Percentiles rank a stretch among this genome's conserved stretches.
These are phyloP conservation scores for Drosophila subquinaria DNA, from an alignment of 2,888 invertebrate species.

Conservation along the genomic window DNA sequence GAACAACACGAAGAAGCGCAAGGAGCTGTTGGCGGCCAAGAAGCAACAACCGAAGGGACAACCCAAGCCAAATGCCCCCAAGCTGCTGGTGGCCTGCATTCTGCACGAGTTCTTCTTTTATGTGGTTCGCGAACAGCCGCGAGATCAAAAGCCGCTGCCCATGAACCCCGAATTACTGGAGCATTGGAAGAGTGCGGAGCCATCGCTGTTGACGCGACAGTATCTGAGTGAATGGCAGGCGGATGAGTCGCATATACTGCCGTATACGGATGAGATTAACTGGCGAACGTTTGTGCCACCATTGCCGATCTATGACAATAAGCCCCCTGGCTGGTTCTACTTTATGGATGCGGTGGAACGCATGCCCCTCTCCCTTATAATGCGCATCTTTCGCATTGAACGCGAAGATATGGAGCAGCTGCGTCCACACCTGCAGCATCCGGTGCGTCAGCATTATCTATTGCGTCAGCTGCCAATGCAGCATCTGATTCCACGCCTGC, in stretches of 20 bases:
- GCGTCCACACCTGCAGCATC: slow-evolving; percentile 88
- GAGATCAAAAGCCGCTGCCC: slow-evolving; percentile 71
- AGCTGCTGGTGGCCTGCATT: slow-evolving; percentile 89
- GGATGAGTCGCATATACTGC: slow-evolving; percentile 82
- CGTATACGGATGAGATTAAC: slow-evolving; percentile 86
- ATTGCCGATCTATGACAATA: slow-evolving; percentile 87
- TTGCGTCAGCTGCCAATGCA: slow-evolving; percentile 86
- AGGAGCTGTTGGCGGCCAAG: slow-evolving; percentile 35
- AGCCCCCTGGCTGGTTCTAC: slow-evolving; percentile 89
- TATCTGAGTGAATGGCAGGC: slow-evolving; percentile 86
- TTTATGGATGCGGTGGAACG: slow-evolving; percentile 90
- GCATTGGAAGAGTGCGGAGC: slow-evolving; percentile 80
- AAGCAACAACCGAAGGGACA: slow-evolving; percentile 19
- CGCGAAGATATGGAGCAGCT: slow-evolving; percentile 86
- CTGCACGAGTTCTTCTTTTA: slow-evolving; percentile 90
- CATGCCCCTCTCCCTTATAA: slow-evolving; percentile 90
- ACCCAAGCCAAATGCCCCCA: slow-evolving; percentile 77
- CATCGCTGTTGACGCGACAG: slow-evolving; percentile 82
- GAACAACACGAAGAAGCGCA: slow-evolving; percentile 33
- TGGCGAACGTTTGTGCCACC: slow-evolving; percentile 92
- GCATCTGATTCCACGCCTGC: slow-evolving; percentile 73
- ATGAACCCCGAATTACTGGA: slow-evolving; percentile 69
- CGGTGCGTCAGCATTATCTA: slow-evolving; percentile 88
- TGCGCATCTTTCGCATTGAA: slow-evolving; percentile 88
- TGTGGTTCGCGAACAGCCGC: slow-evolving; percentile 88